Base-by-base conservation (phyloP, 2,797 vertebrate species). In the Acrocephalus scirpaceus region DNA sequence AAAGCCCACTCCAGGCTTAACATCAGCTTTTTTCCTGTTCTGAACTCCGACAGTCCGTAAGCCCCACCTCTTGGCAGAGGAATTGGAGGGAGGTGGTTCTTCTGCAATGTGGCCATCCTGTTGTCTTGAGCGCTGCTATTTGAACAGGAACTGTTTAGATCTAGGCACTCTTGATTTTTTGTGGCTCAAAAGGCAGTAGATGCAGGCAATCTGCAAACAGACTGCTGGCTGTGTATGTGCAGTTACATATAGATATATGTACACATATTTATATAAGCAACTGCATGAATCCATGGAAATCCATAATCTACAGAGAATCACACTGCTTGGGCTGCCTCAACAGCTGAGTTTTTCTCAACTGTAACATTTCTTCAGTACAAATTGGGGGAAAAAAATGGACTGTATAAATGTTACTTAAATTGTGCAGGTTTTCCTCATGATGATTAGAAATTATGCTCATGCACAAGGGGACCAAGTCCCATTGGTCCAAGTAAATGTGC, bases 401-500 rank as follows among this genome's bases (percentile, higher is more conserved):
- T 61, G 5, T 23, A 40, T 72, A 22, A 47, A 27, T 56, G 32
- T 79, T 58, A 75, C 57, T 69, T 65, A 74, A 77, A 83, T 30
- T 58, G 34, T 44, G 14, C n/a, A 83, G 4, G 67, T 29, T 30
- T 87, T 62, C 72, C 42, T 73, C 25, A 13, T 42, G 42, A 44
- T 51, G 57, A 72, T 84, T 78, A 86, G 86, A 88, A 92, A 94
- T 88, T 66, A 78, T 75, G 65, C 61, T 70, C 51, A 48, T 0
- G 2, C 60, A 72, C 38, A 12, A 38, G 38, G 38, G 38, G 38
- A 38, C 38, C 38, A 91, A 86, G n/a, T 38, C 65, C 40, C 34
- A 60, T 90, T 92, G 4, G 7, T 29, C 75, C 71, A 30, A 77
- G 61, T 42, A 78, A 92, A 93, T 93, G 86, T 88, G 78, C 71